Conservation (phyloP, 2,113 vertebrate genomes). For the Electrona antarctica region DNA sequence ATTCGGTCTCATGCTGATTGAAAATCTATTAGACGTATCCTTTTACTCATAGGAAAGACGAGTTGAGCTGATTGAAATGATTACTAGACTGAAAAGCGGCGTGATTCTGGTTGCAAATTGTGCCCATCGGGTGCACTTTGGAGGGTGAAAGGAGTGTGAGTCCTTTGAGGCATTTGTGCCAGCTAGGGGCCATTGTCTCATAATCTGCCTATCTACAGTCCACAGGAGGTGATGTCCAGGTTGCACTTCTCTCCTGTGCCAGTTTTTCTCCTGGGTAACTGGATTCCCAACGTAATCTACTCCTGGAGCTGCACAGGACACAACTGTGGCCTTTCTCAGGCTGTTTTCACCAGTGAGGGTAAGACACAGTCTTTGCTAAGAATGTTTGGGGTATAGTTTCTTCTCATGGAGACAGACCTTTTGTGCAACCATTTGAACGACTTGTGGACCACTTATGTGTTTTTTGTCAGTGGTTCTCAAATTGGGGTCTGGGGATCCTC, state of each 20-base stretch:
- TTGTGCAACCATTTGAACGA: no score
- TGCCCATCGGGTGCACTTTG: not conserved
- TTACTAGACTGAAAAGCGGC: no score
- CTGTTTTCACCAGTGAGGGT: constrained; percentile 76
- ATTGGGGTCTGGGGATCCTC: no score
- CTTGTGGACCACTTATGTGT: no score
- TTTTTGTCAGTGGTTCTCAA: no score
- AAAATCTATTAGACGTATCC: not conserved
- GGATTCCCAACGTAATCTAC: constrained; percentile 79
- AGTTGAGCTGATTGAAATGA: no score
- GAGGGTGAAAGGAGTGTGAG: no score
- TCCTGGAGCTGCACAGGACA: constrained; percentile 71
- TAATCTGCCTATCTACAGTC: constrained; percentile 32
- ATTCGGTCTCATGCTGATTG: not conserved
- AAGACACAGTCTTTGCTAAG: not conserved
- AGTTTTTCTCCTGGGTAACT: constrained; percentile 78
- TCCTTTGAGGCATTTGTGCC: no score
- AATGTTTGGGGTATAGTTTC: not conserved
- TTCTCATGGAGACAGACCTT: no score
- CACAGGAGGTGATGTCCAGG: constrained; percentile 74
- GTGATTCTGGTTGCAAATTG: not conserved
- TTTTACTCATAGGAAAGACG: no score
- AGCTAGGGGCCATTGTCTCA: no score
- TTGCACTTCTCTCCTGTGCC: constrained; percentile 79
- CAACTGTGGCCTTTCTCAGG: constrained; percentile 76